phyloP scores from a whole-genome alignment of 2,888 invertebrate genomes.

The Netelia fuscicornis region DNA sequence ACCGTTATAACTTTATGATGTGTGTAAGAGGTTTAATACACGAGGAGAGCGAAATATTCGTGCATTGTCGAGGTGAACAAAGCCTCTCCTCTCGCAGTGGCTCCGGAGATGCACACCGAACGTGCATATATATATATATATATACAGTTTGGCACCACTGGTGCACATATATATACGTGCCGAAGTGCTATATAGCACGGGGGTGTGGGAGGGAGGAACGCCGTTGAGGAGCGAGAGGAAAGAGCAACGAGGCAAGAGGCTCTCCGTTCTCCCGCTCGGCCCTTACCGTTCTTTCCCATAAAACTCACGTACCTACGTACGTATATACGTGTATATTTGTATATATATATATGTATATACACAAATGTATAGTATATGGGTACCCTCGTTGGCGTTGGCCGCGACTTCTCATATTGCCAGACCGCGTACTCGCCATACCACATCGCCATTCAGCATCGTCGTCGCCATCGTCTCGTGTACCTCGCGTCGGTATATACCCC shows the following conservation, averaged over 20 bases:
- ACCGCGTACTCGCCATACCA: slow-evolving; percentile 58
- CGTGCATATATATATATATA: slow-evolving; percentile 45
- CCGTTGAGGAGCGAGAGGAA: slow-evolving; percentile 37
- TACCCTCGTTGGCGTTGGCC: slow-evolving; percentile 34
- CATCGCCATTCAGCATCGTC: slow-evolving; percentile 66
- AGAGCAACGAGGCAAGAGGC: slow-evolving; percentile 43
- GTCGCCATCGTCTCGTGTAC: slow-evolving; percentile 55
- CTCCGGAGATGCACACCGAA: slow-evolving; percentile 35
- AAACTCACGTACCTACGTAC: slow-evolving; percentile 71
- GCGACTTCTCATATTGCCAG: slow-evolving; percentile 72
- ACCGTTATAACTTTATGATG: slow-evolving; percentile 74
- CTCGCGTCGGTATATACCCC: slow-evolving; percentile 67
- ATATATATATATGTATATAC: slow-evolving; percentile 44
- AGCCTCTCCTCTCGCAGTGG: slow-evolving; percentile 71
- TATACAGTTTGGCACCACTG: not conserved
- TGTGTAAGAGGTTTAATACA: slow-evolving; percentile 71
- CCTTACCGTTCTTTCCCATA: slow-evolving; percentile 78
- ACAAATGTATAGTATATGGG: slow-evolving; percentile 19
- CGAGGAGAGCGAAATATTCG: slow-evolving; percentile 70
- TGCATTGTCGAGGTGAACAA: slow-evolving; percentile 81
- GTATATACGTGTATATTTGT: slow-evolving; percentile 41
- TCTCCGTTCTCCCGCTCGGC: slow-evolving; percentile 54
- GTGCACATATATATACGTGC: not conserved
- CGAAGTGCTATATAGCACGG: slow-evolving; percentile 23
- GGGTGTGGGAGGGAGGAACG: slow-evolving; percentile 38